Percentiles rank a stretch among this genome's conserved stretches.
Evolutionary conservation across 2,888 invertebrate species (phyloP).

Genomic region (Bellardia pandia): DNA sequence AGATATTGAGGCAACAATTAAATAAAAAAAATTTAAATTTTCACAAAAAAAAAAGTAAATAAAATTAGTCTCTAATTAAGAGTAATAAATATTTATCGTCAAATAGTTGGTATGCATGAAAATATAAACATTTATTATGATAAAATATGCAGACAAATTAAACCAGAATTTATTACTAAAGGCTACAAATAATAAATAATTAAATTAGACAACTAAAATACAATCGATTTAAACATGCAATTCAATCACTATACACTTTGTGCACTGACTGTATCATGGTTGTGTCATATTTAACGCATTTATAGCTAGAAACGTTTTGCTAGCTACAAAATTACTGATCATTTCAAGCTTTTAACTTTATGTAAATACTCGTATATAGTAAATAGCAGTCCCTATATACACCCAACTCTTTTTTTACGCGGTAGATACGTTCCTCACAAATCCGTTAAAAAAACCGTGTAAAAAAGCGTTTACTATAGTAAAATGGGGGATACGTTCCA

Average conservation of each 20-base stretch:
- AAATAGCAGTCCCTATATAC: too few species aligned
- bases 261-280: background rate
- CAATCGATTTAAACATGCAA: slow-evolving; percentile 43
- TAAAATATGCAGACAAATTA: slow-evolving; percentile 34
- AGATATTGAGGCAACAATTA: slow-evolving; percentile 8
- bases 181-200: slow-evolving; percentile 43
- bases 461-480: too few species aligned
- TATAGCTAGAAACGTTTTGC: slow-evolving; percentile 11
- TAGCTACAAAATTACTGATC: slow-evolving; percentile 24
- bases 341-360: background rate
- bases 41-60: background rate
- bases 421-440: too few species aligned
- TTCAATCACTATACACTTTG: slow-evolving; percentile 30
- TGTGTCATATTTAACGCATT: slow-evolving; percentile 44
- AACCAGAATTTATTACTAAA: slow-evolving; percentile 38
- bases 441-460: too few species aligned
- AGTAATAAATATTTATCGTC: background rate
- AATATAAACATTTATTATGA: slow-evolving; percentile 5
- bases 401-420: too few species aligned
- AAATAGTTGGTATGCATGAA: background rate
- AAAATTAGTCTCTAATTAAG: slow-evolving; percentile 12
- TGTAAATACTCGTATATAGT: too few species aligned
- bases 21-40: background rate
- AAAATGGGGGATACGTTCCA: too few species aligned
- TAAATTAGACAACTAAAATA: slow-evolving; percentile 50